Base-by-base conservation (phyloP, 2,888 invertebrate species). In the Hydraecia micacea region DNA sequence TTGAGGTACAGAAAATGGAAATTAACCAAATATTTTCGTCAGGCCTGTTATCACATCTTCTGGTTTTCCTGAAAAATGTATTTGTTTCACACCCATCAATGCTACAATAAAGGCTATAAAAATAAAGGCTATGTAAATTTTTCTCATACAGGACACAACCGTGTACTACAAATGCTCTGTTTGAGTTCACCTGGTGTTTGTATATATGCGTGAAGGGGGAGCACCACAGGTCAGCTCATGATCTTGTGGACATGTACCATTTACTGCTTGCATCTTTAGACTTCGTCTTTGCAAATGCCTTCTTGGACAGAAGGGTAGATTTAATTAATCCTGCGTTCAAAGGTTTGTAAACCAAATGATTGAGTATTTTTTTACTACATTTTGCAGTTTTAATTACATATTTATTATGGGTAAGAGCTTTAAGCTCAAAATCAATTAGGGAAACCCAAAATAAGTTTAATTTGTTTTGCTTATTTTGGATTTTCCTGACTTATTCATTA, bases 211-310 rank as follows among this genome's bases (percentile, higher is more conserved):
- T 99, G 25, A 98, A 98, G 96, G 98, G 98, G 72, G 98, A 98
- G 92, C 98, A 98, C 91, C 98, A 98, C 65, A 98, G 98, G 75
- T 98, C 99, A 46, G 98, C 98, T 70, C 98, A 99, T 92, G 99
- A 99, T 95, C 97, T 99, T 77, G 99, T 99, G 2, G 99, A 98
- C 93, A 99, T 99, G 85, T 99, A 98, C 93, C 99, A 99, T 95
- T 97, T 99, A 70, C 95, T 99, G 71, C 97, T 99, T 78, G 98
- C 99, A 79, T 98, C 99, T 93, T 97, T 99, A 87, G 99, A 99
- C 97, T 97, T 99, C 92, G 97, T 99, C 75, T 99, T 98, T 95
- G 97, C 97, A 80, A 99, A 99, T 96, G 98, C 98, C 58, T 97
- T 99, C 81, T 97, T 98, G 91, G 97, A 98, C 74, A 98, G 98